Conservation (phyloP, 35 echinoderm and acorn worm species). For the Holothuria glaberrima region DNA sequence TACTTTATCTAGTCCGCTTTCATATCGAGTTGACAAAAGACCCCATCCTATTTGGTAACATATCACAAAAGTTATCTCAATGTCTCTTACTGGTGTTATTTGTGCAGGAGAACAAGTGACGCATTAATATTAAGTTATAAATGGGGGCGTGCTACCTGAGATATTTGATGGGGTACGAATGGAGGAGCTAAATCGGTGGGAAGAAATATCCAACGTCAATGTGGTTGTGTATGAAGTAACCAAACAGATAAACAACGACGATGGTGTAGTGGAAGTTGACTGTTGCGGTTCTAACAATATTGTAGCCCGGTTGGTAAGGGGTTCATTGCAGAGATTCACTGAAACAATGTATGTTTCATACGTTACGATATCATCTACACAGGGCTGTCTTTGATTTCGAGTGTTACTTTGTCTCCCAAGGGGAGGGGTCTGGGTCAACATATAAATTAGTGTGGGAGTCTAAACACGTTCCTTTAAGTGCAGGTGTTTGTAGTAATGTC, state of each 20-base stretch:
- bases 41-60: no score
- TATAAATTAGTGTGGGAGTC: slow-evolving; percentile 26
- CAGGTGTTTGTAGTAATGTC: no score
- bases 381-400: slow-evolving; percentile 53
- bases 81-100: no score
- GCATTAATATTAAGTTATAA: no score
- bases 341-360: slow-evolving; percentile 59
- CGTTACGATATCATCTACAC: slow-evolving; percentile 15
- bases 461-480: slow-evolving; percentile 39
- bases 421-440: neutral
- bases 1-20: no score
- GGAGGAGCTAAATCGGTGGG: neutral
- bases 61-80: no score
- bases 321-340: slow-evolving; percentile 44
- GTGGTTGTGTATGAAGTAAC: slow-evolving; percentile 29
- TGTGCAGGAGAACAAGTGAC: no score
- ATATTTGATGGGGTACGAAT: neutral
- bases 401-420: neutral
- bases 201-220: slow-evolving; percentile 26
- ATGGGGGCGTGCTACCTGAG: no score
- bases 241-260: neutral
- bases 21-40: no score
- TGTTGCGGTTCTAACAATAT: neutral
- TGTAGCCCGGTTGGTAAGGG: slow-evolving; percentile 30
- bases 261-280: neutral